Evolutionary conservation across 1,140 invertebrate species (phyloP).

Genomic region (Drosophila azteca): DNA sequence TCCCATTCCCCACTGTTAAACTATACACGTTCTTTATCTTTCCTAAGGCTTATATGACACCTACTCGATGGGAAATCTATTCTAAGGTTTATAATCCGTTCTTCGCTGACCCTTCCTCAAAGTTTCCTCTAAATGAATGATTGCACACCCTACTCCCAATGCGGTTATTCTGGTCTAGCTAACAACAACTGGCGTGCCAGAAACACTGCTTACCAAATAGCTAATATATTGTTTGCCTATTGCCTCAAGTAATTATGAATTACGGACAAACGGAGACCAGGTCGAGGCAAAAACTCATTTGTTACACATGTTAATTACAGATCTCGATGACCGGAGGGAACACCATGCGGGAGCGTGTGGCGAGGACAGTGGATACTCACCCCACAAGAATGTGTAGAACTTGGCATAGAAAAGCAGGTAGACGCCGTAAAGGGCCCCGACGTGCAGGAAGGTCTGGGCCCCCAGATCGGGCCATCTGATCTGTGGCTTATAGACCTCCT

Average conservation of each 20-base stretch:
- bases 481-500: slow-evolving; percentile 85
- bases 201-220: slow-evolving; percentile 25
- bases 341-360: neutral
- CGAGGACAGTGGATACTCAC: slow-evolving; percentile 85
- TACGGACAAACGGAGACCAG: slow-evolving; percentile 1
- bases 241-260: slow-evolving; percentile 48
- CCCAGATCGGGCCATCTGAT: slow-evolving; percentile 89
- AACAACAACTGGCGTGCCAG: neutral
- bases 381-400: slow-evolving; percentile 88
- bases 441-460: slow-evolving; percentile 88
- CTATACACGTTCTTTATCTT: too few species aligned
- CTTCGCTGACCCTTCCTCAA: too few species aligned
- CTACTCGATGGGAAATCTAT: too few species aligned
- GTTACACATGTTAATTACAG: slow-evolving; percentile 35
- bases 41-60: too few species aligned
- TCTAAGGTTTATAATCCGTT: too few species aligned
- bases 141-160: slow-evolving; percentile 5
- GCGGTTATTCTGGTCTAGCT: slow-evolving; percentile 18
- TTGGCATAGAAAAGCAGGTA: slow-evolving; percentile 88
- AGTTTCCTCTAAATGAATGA: neutral
- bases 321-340: neutral
- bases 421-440: slow-evolving; percentile 88
- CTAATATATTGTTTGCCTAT: slow-evolving; percentile 42
- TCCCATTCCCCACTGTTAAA: neutral
- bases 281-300: slow-evolving; percentile 13